Percentiles rank a stretch among this genome's conserved stretches.
Conservation (phyloP, 2,888 invertebrate genomes). For the Diogma glabrata region DNA sequence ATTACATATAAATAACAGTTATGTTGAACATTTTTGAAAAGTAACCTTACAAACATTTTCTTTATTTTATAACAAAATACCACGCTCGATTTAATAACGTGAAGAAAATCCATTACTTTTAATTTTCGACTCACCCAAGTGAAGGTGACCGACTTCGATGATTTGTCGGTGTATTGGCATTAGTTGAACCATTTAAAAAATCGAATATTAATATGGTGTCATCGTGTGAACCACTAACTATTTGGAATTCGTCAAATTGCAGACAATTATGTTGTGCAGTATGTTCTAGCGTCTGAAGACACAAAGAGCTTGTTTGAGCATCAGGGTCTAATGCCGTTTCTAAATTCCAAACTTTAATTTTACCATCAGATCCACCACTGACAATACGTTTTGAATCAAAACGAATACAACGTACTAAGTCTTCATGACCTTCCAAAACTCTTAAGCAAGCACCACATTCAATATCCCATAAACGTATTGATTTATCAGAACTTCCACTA, state of each 20-base stretch:
- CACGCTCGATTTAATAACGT: too few relatives aligned
- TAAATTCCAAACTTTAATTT: conserved; percentile 96
- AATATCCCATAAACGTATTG: conserved; percentile 59
- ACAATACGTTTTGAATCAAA: conserved; percentile 94
- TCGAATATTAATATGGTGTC: conserved; percentile 98
- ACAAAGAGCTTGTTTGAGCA: conserved; percentile 76
- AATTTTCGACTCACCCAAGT: too few relatives aligned
- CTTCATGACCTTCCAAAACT: conserved; percentile 91
- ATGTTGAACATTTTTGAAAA: too few relatives aligned
- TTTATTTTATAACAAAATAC: too few relatives aligned
- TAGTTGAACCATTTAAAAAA: conserved; percentile 88
- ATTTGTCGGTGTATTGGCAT: too few relatives aligned
- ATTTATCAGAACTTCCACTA: conserved; percentile 98
- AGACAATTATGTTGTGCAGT: conserved; percentile 93
- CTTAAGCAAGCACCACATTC: conserved; percentile 48
- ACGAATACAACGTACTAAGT: conserved; percentile 87
- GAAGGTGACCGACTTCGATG: too few relatives aligned
- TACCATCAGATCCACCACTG: conserved; percentile 93
- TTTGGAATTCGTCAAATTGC: conserved; percentile 98
- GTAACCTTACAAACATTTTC: too few relatives aligned
- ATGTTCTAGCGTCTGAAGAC: conserved; percentile 87
- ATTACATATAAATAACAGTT: too few relatives aligned
- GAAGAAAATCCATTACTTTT: too few relatives aligned
- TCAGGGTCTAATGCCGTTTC: conserved; percentile 86
- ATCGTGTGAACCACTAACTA: conserved; percentile 93